A percentile compares a stretch with the other conserved stretches of the same genome.
Evolutionary conservation across 2,113 vertebrate species (phyloP).

Genomic region (Amia ocellicauda): DNA sequence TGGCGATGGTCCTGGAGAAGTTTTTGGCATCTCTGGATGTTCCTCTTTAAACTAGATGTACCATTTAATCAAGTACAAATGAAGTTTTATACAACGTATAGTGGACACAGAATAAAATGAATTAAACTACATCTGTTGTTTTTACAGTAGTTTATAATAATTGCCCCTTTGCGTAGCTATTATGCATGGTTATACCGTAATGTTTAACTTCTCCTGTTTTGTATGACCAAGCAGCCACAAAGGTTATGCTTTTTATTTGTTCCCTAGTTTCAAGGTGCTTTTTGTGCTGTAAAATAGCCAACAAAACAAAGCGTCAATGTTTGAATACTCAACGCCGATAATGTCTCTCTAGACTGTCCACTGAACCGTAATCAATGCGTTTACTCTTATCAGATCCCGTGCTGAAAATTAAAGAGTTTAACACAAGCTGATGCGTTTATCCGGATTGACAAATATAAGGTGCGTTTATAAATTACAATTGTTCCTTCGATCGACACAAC

Average conservation of each 20-base stretch:
- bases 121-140: neutral
- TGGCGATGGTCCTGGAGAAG: neutral
- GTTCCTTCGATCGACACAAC: too few relatives aligned
- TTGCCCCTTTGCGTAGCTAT: neutral
- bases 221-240: neutral
- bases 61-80: too few relatives aligned
- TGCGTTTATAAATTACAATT: too few relatives aligned
- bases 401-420: conserved; percentile 26
- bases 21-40: neutral
- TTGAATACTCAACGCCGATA: conserved; percentile 35
- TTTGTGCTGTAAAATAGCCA: conserved; percentile 9
- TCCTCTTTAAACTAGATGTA: neutral
- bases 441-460: too few relatives aligned
- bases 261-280: neutral
- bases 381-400: conserved; percentile 37
- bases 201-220: neutral
- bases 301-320: conserved; percentile 15
- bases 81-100: too few relatives aligned
- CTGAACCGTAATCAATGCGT: conserved; percentile 44
- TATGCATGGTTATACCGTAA: neutral
- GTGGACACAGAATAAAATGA: neutral
- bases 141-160: neutral
- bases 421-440: too few relatives aligned
- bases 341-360: conserved; percentile 37
- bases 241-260: neutral